Base-by-base conservation (phyloP, 2,888 invertebrate species). In the Xanthostigma xanthostigma region DNA sequence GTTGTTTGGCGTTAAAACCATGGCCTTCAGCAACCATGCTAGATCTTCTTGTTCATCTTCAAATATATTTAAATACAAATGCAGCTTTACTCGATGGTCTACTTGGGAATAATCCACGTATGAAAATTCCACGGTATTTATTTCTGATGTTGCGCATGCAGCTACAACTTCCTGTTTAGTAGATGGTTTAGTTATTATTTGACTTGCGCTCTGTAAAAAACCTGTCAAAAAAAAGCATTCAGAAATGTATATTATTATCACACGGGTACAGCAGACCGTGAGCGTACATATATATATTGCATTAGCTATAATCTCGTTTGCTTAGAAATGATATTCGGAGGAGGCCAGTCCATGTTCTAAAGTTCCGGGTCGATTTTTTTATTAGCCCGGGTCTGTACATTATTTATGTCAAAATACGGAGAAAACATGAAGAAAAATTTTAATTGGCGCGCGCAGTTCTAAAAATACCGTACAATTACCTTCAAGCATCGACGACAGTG, bases 1-100 rank as follows among this genome's bases (percentile, higher is more conserved):
- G n/a, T 59, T 58, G 52, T 60, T 62, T 49, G 65, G 64, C 60
- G 69, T 67, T 41, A 69, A 62, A 14, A 74, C 67, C 50, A 60
- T 63, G 50, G 73, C 72, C 55, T 69, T 68, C 2, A 71, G 63
- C 44, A 76, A 58, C 63, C 74, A 66, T 45, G 72, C 66, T 8
- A 76, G 67, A 50, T 72, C 71, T 58, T 77, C 76, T 35, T 67
- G 68, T 49, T 70, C 65, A 51, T 72, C 68, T 52, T 74, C 70
- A 54, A 78, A 75, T 56, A 75, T 64, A 50, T 65, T 66, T 53
- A 75, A 65, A 58, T 73, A 72, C 37, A 78, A 67, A 58, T 72
- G 72, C 4, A 74, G 61, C 57, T 76, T 76, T n/a, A 78, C 62
- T 44, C 77, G 70, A 56, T 75, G 76, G 62, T 78, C 78, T 13